Base-by-base conservation (phyloP, 2,888 invertebrate species). In the Timema podura region DNA sequence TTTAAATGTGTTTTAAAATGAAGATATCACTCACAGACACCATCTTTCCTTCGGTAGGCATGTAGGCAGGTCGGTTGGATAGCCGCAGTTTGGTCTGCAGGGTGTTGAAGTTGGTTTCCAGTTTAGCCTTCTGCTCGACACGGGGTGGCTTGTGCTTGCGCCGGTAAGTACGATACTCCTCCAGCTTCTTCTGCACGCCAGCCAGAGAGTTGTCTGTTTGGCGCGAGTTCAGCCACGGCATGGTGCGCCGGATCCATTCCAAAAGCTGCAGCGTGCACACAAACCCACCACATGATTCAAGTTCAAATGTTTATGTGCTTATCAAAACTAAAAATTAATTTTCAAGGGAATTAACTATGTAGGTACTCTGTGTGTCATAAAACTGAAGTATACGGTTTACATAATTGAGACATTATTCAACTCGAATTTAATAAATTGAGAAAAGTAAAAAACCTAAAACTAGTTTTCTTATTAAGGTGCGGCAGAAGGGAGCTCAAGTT, bases 61-160 rank as follows among this genome's bases (percentile, higher is more conserved):
- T 92, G 83, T 98, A 99, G 51, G 99, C 98, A 70, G 99, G 99
- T 79, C 99, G 89, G 86, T 99, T 99, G 81, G 96, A 96, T 76
- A 99, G 87, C 79, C 99, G 91, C 79, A 99, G 87, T 81, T 98
- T 96, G 74, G 99, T 99, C 85, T 99, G 99, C 79, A 99, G 87
- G 72, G 99, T 99, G 86, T 99, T 99, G 87, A 99, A 99, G 84
- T 98, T 97, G 77, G 98, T 99, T 86, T 99, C 99, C 79, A 99
- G 88, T 83, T 96, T 95, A 78, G 98, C 98, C 83, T 98, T 98
- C 83, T 98, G 98, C 83, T 98, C 98, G 75, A 99, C 97, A 82
- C 98, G 95, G 78, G 99, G 99, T 71, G 99, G 99, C 87, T 99
- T 99, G 85, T 99, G 98, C 83, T 95, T 95, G 82, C 98, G 93